A percentile compares a stretch with the other conserved stretches of the same genome.
Evolutionary conservation across 2,888 invertebrate species (phyloP).

Genomic region (Aleiodes leptofemur): DNA sequence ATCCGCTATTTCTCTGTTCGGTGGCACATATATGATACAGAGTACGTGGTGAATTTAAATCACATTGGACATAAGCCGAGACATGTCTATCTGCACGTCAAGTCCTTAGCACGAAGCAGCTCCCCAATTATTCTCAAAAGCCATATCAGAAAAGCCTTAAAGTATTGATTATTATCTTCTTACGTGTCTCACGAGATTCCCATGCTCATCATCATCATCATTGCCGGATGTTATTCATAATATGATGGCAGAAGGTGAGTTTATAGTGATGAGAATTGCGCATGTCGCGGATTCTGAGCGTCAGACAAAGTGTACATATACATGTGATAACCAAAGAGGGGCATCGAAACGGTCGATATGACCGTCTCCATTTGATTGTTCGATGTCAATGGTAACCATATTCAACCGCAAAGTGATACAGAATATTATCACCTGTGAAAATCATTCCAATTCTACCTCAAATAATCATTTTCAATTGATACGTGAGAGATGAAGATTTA

Average conservation of each 20-base stretch:
- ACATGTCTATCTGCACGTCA: no score
- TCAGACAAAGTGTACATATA: conserved; percentile 7
- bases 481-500: no score
- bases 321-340: conserved; percentile 20
- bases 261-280: conserved; percentile 37
- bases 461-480: no score
- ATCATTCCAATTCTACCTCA: no score
- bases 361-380: conserved; percentile 40
- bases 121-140: no score
- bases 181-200: not conserved
- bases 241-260: not conserved
- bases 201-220: conserved; percentile 16
- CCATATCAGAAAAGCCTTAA: not conserved
- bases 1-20: no score
- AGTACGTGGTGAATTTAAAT: no score
- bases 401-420: conserved; percentile 13
- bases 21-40: no score
- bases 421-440: not conserved
- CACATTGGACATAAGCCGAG: no score
- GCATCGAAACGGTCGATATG: conserved; percentile 41
- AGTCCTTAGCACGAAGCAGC: no score
- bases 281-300: conserved; percentile 33
- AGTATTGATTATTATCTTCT: not conserved
- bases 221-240: not conserved
- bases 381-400: conserved; percentile 19